These are phyloP conservation scores for Brachionus manjavacas DNA, from an alignment of 1,140 invertebrate genomes.

Conservation along the genomic window DNA sequence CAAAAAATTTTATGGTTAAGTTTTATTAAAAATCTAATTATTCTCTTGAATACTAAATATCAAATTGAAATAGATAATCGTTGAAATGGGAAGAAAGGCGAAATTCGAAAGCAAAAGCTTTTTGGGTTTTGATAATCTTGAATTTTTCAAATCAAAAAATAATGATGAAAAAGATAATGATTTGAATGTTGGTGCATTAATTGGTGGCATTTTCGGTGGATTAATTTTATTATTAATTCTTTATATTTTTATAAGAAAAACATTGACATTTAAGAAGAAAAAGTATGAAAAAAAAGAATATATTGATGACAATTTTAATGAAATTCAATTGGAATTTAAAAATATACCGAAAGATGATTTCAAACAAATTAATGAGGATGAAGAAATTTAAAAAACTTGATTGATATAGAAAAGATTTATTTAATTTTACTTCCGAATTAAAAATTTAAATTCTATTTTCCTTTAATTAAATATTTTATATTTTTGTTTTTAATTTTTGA, in stretches of 20 bases:
- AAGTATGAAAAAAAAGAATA: conserved; percentile 20
- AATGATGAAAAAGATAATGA: background rate
- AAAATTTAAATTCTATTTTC: no score
- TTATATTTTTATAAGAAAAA: background rate
- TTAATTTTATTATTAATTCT: background rate
- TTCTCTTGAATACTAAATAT: background rate
- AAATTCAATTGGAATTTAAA: conserved; percentile 7
- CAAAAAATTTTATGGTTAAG: background rate
- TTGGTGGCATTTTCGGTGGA: background rate
- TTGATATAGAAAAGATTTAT: background rate
- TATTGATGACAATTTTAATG: conserved; percentile 1
- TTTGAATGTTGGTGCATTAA: background rate
- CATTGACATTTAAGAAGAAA: background rate
- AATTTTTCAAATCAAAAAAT: background rate
- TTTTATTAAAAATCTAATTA: background rate
- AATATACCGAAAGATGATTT: background rate
- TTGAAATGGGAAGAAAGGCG: background rate
- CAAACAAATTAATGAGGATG: background rate
- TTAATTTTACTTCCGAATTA: no score
- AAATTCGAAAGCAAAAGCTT: background rate
- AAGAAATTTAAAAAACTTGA: background rate
- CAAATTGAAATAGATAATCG: background rate
- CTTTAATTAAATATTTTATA: no score
- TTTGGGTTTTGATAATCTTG: background rate
- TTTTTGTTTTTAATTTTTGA: no score